These are phyloP conservation scores for Rotaria socialis DNA, from an alignment of 2,888 invertebrate genomes.

Conservation along the genomic window DNA sequence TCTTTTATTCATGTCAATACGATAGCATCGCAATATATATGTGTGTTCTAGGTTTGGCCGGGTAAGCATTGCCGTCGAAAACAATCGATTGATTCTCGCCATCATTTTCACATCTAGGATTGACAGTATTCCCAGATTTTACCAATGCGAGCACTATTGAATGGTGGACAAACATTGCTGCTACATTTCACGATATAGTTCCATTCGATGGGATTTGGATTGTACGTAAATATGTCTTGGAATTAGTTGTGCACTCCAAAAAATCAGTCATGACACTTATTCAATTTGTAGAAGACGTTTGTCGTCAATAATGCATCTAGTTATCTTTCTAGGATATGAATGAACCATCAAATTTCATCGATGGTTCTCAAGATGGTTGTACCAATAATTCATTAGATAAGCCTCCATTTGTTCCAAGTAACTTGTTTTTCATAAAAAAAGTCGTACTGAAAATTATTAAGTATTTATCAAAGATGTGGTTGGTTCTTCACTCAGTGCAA, in stretches of 20 bases:
- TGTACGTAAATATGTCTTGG: not conserved
- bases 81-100: too few species aligned
- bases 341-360: constrained; percentile 57
- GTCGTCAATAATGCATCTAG: too few species aligned
- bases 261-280: too few species aligned
- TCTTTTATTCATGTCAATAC: not conserved
- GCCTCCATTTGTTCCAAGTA: constrained; percentile 53
- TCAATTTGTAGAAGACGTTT: too few species aligned
- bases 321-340: constrained; percentile 52
- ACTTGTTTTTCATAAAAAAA: too few species aligned
- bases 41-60: constrained; percentile 52
- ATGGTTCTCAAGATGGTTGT: constrained; percentile 54
- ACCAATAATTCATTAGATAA: constrained; percentile 50
- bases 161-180: constrained; percentile 52
- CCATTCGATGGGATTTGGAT: constrained; percentile 55
- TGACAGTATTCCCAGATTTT: constrained; percentile 53
- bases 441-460: too few species aligned
- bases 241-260: too few species aligned
- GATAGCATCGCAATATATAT: not conserved
- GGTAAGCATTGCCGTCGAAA: constrained; percentile 47
- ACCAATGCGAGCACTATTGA: constrained; percentile 51
- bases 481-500: too few species aligned
- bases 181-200: constrained; percentile 49
- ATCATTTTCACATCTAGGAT: too few species aligned
- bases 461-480: too few species aligned